These are phyloP conservation scores for Sebastolobus altivelis DNA, from an alignment of 2,797 vertebrate genomes.

Conservation along the genomic window DNA sequence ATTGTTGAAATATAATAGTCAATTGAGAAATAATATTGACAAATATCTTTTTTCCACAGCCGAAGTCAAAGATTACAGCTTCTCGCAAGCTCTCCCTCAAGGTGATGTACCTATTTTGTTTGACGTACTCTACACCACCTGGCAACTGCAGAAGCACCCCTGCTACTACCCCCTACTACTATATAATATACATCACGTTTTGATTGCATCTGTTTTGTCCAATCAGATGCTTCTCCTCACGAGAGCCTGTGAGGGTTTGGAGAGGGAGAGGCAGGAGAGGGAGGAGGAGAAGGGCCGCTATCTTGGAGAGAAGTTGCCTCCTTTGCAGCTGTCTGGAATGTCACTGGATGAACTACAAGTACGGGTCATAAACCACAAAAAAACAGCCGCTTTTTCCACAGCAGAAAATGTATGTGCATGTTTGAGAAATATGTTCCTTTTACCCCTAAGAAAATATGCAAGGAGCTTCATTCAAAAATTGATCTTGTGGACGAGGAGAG, in stretches of 20 bases:
- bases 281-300: conserved; percentile 93
- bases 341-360: conserved; percentile 91
- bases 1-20: background rate
- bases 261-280: conserved; percentile 90
- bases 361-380: conserved; percentile 8
- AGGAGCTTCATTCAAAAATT: conserved; percentile 83
- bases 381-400: background rate
- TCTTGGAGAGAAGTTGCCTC: conserved; percentile 89
- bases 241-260: conserved; percentile 94
- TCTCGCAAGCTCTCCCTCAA: conserved; percentile 97
- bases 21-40: background rate
- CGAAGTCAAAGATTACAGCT: conserved; percentile 97
- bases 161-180: background rate
- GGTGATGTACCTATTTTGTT: conserved; percentile 77
- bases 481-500: conserved; percentile 86
- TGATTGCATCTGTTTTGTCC: conserved; percentile 27
- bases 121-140: background rate
- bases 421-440: background rate
- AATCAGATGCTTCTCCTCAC: conserved; percentile 95
- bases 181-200: background rate
- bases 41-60: conserved; percentile 78
- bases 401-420: background rate
- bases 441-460: conserved; percentile 80
- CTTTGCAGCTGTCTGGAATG: conserved; percentile 88
- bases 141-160: background rate